Conservation (phyloP, 2,797 vertebrate species). For the Oreortyx pictus region DNA sequence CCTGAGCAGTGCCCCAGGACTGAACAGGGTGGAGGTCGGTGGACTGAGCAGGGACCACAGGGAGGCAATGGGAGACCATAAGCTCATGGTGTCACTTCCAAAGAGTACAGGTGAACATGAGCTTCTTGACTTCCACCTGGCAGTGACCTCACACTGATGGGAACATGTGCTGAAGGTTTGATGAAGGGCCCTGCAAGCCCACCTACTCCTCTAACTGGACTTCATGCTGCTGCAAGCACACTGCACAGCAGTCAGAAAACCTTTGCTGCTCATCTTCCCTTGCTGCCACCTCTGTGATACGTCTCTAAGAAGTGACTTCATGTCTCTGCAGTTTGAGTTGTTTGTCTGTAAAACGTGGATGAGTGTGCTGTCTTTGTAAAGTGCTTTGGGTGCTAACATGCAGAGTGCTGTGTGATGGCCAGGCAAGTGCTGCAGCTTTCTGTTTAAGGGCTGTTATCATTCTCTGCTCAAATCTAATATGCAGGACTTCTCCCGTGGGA, state of each 20-base stretch:
- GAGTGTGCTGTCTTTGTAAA: neutral
- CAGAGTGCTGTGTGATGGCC: neutral
- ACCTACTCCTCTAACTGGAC: fast-evolving
- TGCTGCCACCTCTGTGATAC: fast-evolving
- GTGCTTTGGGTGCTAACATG: neutral
- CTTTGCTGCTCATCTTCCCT: fast-evolving
- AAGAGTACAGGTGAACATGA: fast-evolving
- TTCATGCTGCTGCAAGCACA: fast-evolving
- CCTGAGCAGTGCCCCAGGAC: neutral
- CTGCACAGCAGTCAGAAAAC: neutral
- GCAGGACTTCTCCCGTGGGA: neutral
- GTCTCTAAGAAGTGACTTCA: neutral
- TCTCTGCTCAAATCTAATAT: neutral
- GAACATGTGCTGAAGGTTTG: fast-evolving
- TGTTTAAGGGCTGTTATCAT: neutral
- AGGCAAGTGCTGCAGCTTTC: neutral
- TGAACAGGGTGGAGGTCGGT: no score
- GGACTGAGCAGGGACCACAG: fast-evolving
- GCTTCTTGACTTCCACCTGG: neutral
- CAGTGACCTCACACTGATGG: fast-evolving
- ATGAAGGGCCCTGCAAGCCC: neutral
- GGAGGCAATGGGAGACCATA: neutral
- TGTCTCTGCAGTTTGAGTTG: neutral
- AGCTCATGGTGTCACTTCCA: neutral
- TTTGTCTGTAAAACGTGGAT: neutral